Evolutionary conservation across 2,888 invertebrate species (phyloP).

Genomic region (Heteromyza rotundicornis): DNA sequence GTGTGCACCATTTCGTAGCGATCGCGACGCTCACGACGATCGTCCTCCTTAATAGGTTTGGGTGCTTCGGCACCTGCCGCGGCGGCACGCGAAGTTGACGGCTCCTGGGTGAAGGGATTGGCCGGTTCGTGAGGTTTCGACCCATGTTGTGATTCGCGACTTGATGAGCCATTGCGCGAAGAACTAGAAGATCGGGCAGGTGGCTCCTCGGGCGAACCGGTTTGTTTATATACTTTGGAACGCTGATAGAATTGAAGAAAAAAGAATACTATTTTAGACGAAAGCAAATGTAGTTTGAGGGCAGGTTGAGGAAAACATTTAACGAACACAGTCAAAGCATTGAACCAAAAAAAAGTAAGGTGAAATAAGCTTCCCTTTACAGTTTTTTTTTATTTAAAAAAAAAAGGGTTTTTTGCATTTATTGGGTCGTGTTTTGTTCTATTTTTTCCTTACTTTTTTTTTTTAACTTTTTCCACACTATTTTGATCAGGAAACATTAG

Average conservation of each 20-base stretch:
- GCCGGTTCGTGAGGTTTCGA: not conserved
- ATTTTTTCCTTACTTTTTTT: too few species aligned
- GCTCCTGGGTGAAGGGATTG: constrained; percentile 12
- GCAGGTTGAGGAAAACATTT: too few species aligned
- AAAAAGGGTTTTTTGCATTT: too few species aligned
- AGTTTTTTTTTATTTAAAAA: too few species aligned
- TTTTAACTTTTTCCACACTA: too few species aligned
- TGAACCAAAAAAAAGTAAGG: too few species aligned
- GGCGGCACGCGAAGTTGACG: constrained; percentile 17
- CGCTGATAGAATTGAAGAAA: constrained; percentile 13
- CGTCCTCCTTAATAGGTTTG: not conserved
- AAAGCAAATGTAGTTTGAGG: too few species aligned
- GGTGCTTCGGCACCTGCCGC: not conserved
- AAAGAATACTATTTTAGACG: not conserved
- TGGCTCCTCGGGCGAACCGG: constrained; percentile 22
- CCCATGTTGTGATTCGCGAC: constrained; percentile 15
- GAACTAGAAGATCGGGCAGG: constrained; percentile 13
- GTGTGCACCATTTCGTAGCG: constrained; percentile 50
- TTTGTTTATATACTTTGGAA: constrained; percentile 22
- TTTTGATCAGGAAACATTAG: too few species aligned
- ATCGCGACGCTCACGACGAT: constrained; percentile 29
- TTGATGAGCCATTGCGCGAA: constrained; percentile 22
- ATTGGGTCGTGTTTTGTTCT: too few species aligned
- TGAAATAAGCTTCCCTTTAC: too few species aligned
- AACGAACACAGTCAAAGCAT: too few species aligned